Evolutionary conservation across 2,113 vertebrate species (phyloP).

Genomic region (Myotis lucifugus): DNA sequence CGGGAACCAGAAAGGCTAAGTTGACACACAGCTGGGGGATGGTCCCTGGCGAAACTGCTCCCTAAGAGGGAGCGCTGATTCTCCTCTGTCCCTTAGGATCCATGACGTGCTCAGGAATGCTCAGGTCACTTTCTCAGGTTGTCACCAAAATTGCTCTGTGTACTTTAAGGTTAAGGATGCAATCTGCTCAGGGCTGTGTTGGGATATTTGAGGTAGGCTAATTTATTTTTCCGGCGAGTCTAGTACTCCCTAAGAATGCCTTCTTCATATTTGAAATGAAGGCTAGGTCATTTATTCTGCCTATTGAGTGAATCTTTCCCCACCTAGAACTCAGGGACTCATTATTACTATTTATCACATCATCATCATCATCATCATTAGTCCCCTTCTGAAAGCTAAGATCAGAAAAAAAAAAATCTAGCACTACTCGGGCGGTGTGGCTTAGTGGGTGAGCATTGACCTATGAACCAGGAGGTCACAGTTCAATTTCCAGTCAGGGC

Average conservation of each 20-base stretch:
- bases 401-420: neutral
- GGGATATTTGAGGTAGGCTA: neutral
- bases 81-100: neutral
- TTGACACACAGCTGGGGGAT: neutral
- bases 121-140: constrained; percentile 27
- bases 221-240: constrained; percentile 48
- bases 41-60: neutral
- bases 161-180: constrained; percentile 47
- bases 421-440: too few relatives aligned
- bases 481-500: too few relatives aligned
- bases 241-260: neutral
- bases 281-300: neutral
- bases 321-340: neutral
- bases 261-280: constrained; percentile 55
- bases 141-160: constrained; percentile 30
- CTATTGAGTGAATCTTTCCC: neutral
- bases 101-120: neutral
- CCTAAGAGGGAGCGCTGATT: neutral
- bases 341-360: neutral
- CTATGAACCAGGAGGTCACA: too few relatives aligned
- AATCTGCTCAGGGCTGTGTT: constrained; percentile 28
- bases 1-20: neutral
- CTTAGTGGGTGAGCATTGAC: too few relatives aligned
- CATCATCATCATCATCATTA: neutral
- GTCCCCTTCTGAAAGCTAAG: constrained; percentile 35